A percentile compares a stretch with the other conserved stretches of the same genome.
phyloP scores from a whole-genome alignment of 1,140 invertebrate species.

The Pachypeltis micranthus region DNA sequence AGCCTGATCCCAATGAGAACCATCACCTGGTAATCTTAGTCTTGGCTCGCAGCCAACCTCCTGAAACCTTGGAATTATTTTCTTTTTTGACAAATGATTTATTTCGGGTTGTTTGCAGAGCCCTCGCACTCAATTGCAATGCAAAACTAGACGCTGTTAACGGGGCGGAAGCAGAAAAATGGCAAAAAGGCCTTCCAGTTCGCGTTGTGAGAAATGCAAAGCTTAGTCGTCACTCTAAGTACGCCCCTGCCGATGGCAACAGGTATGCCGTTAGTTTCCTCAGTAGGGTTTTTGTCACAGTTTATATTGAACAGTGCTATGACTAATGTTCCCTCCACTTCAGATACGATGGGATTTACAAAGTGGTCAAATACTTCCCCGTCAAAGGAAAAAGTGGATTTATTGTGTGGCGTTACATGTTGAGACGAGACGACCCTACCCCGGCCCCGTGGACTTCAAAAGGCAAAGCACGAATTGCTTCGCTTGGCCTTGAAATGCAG shows the following conservation, averaged over 20 bases:
- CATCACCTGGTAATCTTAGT: too few species aligned
- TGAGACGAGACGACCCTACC: conserved; percentile 63
- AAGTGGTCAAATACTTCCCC: conserved; percentile 74
- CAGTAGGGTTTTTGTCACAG: too few species aligned
- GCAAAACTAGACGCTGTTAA: conserved; percentile 46
- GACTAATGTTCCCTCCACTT: too few species aligned
- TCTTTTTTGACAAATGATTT: neutral
- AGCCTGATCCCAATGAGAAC: too few species aligned
- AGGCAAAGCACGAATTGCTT: conserved; percentile 44
- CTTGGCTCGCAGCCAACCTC: too few species aligned
- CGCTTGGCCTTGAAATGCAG: conserved; percentile 37
- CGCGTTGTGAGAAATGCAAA: conserved; percentile 70
- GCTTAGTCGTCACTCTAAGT: conserved; percentile 59
- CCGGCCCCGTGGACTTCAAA: conserved; percentile 73
- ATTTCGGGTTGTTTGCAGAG: conserved; percentile 38
- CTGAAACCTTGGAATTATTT: neutral
- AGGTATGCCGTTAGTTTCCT: conserved; percentile 34
- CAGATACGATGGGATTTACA: conserved; percentile 65
- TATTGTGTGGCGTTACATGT: conserved; percentile 66
- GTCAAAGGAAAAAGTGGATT: conserved; percentile 68
- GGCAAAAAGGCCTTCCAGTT: conserved; percentile 63
- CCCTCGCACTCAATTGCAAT: conserved; percentile 66
- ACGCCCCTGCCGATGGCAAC: conserved; percentile 62
- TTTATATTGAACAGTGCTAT: too few species aligned
- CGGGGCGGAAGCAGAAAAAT: conserved; percentile 59